Evolutionary conservation across 1,140 invertebrate genomes (phyloP).

Genomic region (Leptinotarsa texana): DNA sequence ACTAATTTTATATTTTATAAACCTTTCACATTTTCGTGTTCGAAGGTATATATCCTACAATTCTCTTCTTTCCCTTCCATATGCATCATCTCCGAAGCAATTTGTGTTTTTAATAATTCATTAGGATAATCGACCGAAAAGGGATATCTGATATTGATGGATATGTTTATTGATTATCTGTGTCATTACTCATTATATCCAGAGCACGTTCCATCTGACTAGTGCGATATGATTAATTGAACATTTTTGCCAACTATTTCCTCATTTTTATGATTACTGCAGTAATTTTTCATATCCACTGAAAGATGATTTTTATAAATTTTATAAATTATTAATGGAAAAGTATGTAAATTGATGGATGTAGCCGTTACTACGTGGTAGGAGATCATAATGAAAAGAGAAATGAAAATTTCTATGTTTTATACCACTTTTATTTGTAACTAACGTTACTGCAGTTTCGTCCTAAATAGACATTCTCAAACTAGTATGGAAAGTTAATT

Average conservation of each 20-base stretch:
- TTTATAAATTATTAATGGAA: too few species aligned
- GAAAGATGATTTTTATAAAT: too few species aligned
- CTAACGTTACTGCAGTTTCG: too few species aligned
- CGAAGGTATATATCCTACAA: background rate
- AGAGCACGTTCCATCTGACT: constrained; percentile 9
- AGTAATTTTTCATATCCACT: too few species aligned
- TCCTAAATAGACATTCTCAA: too few species aligned
- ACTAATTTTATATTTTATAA: background rate
- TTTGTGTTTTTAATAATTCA: constrained; percentile 5
- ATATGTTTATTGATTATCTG: constrained; percentile 21
- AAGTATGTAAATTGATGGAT: too few species aligned
- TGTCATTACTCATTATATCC: constrained; percentile 16
- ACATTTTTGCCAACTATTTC: background rate
- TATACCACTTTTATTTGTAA: too few species aligned
- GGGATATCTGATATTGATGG: constrained; percentile 2
- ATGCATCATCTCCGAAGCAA: background rate
- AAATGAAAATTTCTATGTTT: too few species aligned
- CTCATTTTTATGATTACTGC: background rate
- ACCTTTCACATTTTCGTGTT: background rate
- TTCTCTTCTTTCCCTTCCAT: background rate
- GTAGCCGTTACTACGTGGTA: too few species aligned
- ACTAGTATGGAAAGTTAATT: too few species aligned
- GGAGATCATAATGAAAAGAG: too few species aligned
- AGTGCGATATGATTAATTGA: background rate
- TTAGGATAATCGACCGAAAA: constrained; percentile 5